Evolutionary conservation across 2,113 vertebrate genomes (phyloP).

Genomic region (Chaetodon trifascialis): DNA sequence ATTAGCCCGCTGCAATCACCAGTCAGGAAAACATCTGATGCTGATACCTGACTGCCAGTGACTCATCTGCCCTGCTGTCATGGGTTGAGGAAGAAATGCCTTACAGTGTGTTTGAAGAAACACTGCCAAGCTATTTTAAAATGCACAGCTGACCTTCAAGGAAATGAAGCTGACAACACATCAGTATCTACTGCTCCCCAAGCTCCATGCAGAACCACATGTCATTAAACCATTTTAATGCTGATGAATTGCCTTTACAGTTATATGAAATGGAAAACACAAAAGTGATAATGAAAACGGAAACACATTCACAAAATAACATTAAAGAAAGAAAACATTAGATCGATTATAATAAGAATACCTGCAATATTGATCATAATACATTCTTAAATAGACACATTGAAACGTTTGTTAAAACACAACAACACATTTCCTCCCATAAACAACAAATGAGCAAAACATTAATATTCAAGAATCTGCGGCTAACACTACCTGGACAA

Average conservation of each 20-base stretch:
- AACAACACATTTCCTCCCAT: conserved; percentile 74
- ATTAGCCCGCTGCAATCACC: conserved; percentile 44
- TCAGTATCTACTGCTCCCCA: conserved; percentile 63
- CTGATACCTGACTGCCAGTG: conserved; percentile 69
- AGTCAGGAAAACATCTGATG: conserved; percentile 54
- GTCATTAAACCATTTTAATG: conserved; percentile 68
- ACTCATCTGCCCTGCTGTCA: conserved; percentile 73
- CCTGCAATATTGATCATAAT: conserved; percentile 57
- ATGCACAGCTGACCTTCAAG: conserved; percentile 75
- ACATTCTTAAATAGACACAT: conserved; percentile 71
- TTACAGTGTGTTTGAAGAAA: conserved; percentile 67
- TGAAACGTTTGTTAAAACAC: conserved; percentile 63
- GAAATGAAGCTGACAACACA: conserved; percentile 67
- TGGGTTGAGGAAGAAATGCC: conserved; percentile 67
- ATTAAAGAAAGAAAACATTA: conserved; percentile 68
- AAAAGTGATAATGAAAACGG: conserved; percentile 67
- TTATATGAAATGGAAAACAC: conserved; percentile 78
- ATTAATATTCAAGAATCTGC: conserved; percentile 87
- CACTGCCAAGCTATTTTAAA: conserved; percentile 70
- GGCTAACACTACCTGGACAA: conserved; percentile 99
- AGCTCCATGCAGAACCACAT: conserved; percentile 67
- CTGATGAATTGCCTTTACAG: conserved; percentile 70
- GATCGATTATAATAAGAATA: conserved; percentile 51
- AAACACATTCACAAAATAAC: conserved; percentile 66
- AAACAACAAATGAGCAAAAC: conserved; percentile 75